Conservation (phyloP, 2,888 invertebrate genomes). For the Cheilosia scutellata region DNA sequence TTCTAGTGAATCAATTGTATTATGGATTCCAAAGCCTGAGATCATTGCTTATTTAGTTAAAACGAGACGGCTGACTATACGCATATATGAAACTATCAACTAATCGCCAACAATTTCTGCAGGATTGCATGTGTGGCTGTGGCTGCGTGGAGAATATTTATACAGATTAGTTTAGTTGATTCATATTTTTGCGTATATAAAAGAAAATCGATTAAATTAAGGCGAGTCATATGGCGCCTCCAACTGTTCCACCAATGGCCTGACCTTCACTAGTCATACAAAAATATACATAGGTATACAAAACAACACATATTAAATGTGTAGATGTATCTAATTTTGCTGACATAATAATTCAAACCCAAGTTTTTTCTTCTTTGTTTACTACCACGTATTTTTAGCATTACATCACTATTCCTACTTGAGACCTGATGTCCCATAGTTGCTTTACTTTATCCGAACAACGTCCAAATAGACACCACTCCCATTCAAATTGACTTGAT, state of each 20-base stretch:
- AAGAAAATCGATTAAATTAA: conserved; percentile 1
- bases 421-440: conserved; percentile 20
- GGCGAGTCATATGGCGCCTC: conserved; percentile 27
- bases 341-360: conserved; percentile 56
- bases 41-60: no score
- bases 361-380: conserved; percentile 33
- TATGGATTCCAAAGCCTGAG: no score
- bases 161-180: neutral
- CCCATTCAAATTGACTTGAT: neutral
- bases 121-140: no score
- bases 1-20: no score
- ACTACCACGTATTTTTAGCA: conserved; percentile 44
- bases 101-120: no score
- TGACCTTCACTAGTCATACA: conserved; percentile 30
- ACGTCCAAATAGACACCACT: conserved; percentile 9
- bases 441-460: conserved; percentile 26
- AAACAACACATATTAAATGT: conserved; percentile 3
- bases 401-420: conserved; percentile 46
- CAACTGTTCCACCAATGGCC: conserved; percentile 35
- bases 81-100: no score
- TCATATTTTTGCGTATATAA: neutral
- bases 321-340: conserved; percentile 12
- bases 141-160: no score
- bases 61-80: no score
- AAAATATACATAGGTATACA: neutral